A percentile compares a stretch with the other conserved stretches of the same genome.
phyloP scores from a whole-genome alignment of 2,113 vertebrate genomes.

The Sialia sialis region DNA sequence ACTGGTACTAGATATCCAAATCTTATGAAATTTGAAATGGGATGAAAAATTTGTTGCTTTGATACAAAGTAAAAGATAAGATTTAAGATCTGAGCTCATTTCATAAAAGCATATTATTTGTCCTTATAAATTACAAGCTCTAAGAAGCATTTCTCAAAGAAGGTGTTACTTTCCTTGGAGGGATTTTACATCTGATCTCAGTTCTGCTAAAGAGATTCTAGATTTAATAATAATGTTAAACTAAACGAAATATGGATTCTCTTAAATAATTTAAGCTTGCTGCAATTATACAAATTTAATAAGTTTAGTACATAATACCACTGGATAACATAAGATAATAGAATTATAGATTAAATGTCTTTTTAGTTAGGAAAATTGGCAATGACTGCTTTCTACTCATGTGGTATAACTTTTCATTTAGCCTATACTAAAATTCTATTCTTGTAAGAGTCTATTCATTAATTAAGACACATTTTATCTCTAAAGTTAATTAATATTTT shows the following conservation, averaged over 20 bases:
- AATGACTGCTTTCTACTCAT: not conserved
- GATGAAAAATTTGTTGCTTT: not conserved
- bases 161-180: not conserved
- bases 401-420: not conserved
- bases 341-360: not conserved
- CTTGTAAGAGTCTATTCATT: not conserved
- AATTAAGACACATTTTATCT: not conserved
- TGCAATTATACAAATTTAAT: not conserved
- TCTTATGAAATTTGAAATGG: not conserved
- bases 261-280: not conserved
- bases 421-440: not conserved
- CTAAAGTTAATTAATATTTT: not conserved
- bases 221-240: conserved; percentile 7
- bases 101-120: not conserved
- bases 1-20: not conserved
- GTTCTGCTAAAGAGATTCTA: not conserved
- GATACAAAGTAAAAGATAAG: not conserved
- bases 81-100: not conserved
- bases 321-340: not conserved
- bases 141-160: not conserved
- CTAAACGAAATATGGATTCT: not conserved
- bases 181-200: not conserved
- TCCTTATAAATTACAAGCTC: not conserved
- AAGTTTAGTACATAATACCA: not conserved
- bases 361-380: not conserved